Conservation (phyloP, 1,140 invertebrate genomes). For the Heterodera carotae region DNA sequence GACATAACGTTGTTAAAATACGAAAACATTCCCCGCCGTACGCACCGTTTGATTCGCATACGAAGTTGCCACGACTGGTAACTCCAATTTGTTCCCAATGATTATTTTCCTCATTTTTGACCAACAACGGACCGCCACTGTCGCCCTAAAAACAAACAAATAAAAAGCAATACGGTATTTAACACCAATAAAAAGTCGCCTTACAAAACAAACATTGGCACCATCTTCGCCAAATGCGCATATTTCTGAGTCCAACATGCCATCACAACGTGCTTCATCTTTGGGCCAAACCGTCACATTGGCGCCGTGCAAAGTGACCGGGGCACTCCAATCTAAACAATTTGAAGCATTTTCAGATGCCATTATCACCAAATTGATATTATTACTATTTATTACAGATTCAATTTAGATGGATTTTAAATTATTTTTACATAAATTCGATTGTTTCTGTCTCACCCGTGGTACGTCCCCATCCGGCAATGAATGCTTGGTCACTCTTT, state of each 20-base stretch:
- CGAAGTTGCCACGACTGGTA: conserved; percentile 15
- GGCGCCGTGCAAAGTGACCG: conserved; percentile 15
- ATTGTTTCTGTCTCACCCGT: not conserved
- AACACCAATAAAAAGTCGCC: not conserved
- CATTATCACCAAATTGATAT: too few species aligned
- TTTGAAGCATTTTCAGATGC: too few species aligned
- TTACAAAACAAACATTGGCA: conserved; percentile 30
- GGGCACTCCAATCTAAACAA: conserved; percentile 17
- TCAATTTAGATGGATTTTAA: too few species aligned
- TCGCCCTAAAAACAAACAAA: conserved; percentile 8
- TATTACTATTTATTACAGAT: not conserved
- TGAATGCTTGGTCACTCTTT: conserved; percentile 15
- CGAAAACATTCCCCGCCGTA: too few species aligned
- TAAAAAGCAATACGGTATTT: not conserved
- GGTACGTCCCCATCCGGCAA: conserved; percentile 26
- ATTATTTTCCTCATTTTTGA: conserved; percentile 13
- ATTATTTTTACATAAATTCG: not conserved
- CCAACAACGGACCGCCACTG: conserved; percentile 18
- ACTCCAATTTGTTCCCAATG: conserved; percentile 25
- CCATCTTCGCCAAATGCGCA: conserved; percentile 19
- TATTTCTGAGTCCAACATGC: conserved; percentile 18
- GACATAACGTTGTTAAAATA: too few species aligned
- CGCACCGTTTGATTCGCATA: conserved; percentile 20
- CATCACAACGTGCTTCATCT: conserved; percentile 15
- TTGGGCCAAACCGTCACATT: conserved; percentile 18